These are phyloP conservation scores for Formica aserva DNA, from an alignment of 2,888 invertebrate species.

Conservation along the genomic window DNA sequence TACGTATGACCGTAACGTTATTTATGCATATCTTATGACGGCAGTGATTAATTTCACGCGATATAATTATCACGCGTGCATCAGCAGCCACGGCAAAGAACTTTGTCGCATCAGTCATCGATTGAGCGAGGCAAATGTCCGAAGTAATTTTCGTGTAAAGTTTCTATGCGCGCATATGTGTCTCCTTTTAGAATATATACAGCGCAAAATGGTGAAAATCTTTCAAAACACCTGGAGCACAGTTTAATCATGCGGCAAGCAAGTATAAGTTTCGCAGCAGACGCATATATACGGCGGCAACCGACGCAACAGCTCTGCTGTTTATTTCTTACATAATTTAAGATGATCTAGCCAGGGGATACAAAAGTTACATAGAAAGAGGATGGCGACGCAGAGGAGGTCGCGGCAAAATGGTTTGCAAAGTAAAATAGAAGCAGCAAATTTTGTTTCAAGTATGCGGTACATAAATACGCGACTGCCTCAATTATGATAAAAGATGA, in stretches of 20 bases:
- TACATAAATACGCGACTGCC: neutral
- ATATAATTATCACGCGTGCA: constrained; percentile 38
- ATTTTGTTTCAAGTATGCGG: constrained; percentile 55
- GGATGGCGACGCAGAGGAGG: neutral
- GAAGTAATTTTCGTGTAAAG: constrained; percentile 6
- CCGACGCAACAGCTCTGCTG: constrained; percentile 52
- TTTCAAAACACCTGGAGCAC: constrained; percentile 67
- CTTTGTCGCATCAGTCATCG: constrained; percentile 6
- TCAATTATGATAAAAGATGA: neutral
- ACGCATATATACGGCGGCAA: constrained; percentile 23
- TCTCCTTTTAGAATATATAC: constrained; percentile 9
- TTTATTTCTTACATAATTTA: constrained; percentile 78
- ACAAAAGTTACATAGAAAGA: constrained; percentile 47
- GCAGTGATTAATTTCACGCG: constrained; percentile 33
- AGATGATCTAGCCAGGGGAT: constrained; percentile 52
- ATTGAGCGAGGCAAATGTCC: constrained; percentile 1
- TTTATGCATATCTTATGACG: constrained; percentile 9
- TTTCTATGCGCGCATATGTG: neutral
- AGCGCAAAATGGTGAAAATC: constrained; percentile 62
- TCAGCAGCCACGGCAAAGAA: constrained; percentile 6
- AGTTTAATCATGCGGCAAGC: constrained; percentile 69
- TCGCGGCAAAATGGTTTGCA: constrained; percentile 10
- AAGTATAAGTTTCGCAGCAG: constrained; percentile 51
- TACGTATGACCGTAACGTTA: neutral
- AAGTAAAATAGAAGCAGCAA: constrained; percentile 50